These are phyloP conservation scores for Pelobates fuscus DNA, from an alignment of 2,113 vertebrate species.

Conservation along the genomic window DNA sequence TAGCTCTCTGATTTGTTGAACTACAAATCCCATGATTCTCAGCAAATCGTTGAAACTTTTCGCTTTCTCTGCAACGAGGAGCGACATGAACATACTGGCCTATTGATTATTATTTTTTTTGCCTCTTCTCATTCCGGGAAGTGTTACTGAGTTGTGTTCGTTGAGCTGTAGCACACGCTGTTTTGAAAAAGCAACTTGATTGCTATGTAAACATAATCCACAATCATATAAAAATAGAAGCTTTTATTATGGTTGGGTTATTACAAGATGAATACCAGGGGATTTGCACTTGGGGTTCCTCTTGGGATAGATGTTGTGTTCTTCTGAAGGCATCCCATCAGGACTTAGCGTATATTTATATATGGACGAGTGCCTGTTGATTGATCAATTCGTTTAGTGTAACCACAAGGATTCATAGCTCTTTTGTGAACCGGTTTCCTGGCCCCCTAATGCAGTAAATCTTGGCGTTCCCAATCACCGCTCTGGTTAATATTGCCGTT, in stretches of 20 bases:
- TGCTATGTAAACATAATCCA: neutral
- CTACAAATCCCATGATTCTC: too few species aligned
- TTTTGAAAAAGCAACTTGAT: neutral
- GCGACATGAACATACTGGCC: too few species aligned
- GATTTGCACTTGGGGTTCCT: neutral
- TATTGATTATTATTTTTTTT: too few species aligned
- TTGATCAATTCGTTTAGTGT: neutral
- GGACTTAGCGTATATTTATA: neutral
- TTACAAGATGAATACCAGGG: neutral
- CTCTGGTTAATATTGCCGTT: neutral
- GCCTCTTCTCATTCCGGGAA: too few species aligned
- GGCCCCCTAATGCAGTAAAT: neutral
- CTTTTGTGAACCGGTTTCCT: neutral
- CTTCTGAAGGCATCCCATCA: neutral
- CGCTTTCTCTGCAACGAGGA: too few species aligned
- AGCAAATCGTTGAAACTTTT: too few species aligned
- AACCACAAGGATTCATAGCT: neutral
- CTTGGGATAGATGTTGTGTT: neutral
- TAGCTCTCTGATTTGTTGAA: too few species aligned
- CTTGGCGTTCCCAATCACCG: neutral
- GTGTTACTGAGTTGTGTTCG: too few species aligned
- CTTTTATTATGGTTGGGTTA: neutral
- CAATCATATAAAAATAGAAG: neutral
- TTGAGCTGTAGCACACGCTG: too few species aligned
- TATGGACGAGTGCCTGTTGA: neutral